Evolutionary conservation across 2,797 vertebrate genomes (phyloP).

Genomic region (Ispidina lecontei): DNA sequence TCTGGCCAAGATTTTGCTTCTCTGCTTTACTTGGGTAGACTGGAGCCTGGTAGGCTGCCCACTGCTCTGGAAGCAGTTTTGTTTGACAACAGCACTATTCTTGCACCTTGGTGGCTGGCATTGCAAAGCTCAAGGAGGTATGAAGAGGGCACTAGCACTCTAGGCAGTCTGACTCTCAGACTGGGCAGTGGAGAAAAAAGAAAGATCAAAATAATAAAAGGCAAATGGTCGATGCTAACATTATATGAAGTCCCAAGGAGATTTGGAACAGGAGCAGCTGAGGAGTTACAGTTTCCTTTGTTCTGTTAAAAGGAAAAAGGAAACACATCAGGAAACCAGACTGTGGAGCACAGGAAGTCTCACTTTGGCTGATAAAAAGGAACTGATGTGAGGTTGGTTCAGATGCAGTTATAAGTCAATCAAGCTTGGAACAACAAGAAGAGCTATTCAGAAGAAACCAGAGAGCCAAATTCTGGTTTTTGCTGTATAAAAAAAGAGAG

Average conservation of each 20-base stretch:
- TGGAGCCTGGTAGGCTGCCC: background rate
- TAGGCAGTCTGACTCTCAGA: background rate
- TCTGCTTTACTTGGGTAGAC: background rate
- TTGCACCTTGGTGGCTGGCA: background rate
- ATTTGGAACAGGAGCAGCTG: constrained; percentile 63
- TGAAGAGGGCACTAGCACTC: constrained; percentile 11
- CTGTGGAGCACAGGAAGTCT: constrained; percentile 94
- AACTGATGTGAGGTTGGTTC: constrained; percentile 82
- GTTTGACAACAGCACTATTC: rapidly evolving
- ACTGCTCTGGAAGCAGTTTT: background rate
- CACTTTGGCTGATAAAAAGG: constrained; percentile 89
- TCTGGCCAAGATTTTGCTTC: background rate
- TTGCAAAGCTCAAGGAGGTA: background rate
- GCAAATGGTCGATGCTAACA: constrained; percentile 23
- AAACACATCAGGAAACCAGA: constrained; percentile 97
- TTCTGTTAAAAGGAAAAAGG: constrained; percentile 92
- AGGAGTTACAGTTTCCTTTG: constrained; percentile 86
- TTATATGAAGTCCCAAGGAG: constrained; percentile 70
- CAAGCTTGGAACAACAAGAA: constrained; percentile 81
- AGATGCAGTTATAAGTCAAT: constrained; percentile 88
- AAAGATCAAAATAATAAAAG: background rate
- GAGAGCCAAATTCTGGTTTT: constrained; percentile 30
- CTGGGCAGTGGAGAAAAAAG: background rate
- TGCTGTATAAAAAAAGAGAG: background rate
- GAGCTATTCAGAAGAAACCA: constrained; percentile 69